A percentile compares a stretch with the other conserved stretches of the same genome.
Conservation (phyloP, 2,797 vertebrate genomes). For the Ciconia nigra region DNA sequence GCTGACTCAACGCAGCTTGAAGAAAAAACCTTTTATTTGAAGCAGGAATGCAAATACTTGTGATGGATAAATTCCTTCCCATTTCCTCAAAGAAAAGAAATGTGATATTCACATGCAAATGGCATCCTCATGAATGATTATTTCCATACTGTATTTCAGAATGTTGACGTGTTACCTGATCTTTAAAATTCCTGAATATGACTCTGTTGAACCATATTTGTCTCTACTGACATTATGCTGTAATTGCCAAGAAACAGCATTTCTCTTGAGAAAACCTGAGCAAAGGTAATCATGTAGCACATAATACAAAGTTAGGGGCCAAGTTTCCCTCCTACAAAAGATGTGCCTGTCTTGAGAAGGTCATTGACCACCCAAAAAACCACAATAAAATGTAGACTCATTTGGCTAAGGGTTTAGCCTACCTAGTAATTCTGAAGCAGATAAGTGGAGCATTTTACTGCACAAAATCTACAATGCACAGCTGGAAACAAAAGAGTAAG, state of each 20-base stretch:
- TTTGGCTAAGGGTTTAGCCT: neutral
- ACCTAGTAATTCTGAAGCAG: conserved; percentile 23
- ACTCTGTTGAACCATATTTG: neutral
- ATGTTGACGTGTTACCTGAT: neutral
- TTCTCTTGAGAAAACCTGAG: neutral
- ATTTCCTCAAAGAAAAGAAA: neutral
- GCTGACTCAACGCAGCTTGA: neutral
- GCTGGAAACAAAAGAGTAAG: conserved; percentile 30
- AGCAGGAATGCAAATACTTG: neutral
- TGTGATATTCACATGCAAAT: neutral
- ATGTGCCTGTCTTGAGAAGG: neutral
- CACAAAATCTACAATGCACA: conserved; percentile 19
- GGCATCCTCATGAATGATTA: neutral
- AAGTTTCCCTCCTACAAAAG: neutral
- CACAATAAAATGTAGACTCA: neutral
- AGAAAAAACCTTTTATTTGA: neutral
- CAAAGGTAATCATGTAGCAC: neutral
- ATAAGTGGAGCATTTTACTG: neutral
- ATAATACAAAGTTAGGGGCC: neutral
- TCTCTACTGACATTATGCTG: neutral
- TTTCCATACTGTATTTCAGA: neutral
- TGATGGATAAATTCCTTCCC: neutral
- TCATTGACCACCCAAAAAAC: neutral
- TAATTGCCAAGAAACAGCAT: neutral
- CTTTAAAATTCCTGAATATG: neutral